Percentiles rank a stretch among this genome's conserved stretches.
Conservation (phyloP, 1,140 invertebrate genomes). For the Portunus trituberculatus region DNA sequence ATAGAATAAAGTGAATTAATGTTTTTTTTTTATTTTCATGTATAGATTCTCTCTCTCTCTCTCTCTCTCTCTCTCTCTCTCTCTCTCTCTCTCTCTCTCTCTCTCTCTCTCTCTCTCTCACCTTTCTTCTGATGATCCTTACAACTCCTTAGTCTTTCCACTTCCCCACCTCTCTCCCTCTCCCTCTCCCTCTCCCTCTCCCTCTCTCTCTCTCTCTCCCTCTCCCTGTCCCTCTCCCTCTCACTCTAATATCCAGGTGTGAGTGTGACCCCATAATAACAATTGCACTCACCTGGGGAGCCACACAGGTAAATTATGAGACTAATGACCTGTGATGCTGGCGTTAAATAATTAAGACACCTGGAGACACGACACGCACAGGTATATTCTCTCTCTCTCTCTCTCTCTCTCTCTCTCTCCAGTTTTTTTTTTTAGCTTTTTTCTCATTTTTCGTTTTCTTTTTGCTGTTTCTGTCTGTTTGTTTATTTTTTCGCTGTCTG, state of each 20-base stretch:
- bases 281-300: slow-evolving; percentile 34
- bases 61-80: neutral
- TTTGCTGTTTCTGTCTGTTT: too few species aligned
- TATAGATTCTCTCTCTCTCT: neutral
- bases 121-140: neutral
- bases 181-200: neutral
- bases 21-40: too few species aligned
- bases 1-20: too few species aligned
- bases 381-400: neutral
- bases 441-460: too few species aligned
- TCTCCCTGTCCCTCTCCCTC: too few species aligned
- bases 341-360: slow-evolving; percentile 43
- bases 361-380: slow-evolving; percentile 24
- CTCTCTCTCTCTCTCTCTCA: neutral
- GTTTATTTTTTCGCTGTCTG: neutral
- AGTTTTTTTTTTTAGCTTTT: neutral
- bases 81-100: neutral
- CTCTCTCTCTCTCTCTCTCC: neutral
- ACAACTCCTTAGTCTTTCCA: too few species aligned
- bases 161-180: neutral
- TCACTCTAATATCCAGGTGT: too few species aligned
- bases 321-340: slow-evolving; percentile 33
- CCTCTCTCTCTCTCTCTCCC: neutral
- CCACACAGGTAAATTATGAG: slow-evolving; percentile 29
- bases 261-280: neutral